These are phyloP conservation scores for Yponomeuta sedellus DNA, from an alignment of 2,888 invertebrate species.

Conservation along the genomic window DNA sequence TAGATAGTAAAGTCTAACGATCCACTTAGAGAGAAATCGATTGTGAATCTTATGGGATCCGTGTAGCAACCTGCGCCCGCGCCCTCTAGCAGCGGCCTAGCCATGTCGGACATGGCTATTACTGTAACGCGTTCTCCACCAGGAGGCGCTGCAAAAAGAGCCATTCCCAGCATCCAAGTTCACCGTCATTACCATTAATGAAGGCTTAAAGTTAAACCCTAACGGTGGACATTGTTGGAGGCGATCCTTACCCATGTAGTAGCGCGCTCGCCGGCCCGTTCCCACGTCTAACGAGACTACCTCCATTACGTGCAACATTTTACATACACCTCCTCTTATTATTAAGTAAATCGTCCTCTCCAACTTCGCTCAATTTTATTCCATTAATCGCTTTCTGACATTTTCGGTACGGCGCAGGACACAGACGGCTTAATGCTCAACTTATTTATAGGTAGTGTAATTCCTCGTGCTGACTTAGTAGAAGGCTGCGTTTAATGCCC, in stretches of 20 bases:
- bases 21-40: conserved; percentile 19
- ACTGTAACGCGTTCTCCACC: conserved; percentile 41
- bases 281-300: conserved; percentile 74
- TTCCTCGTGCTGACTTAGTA: conserved; percentile 57
- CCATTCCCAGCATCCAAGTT: conserved; percentile 56
- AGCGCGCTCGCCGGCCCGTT: conserved; percentile 41
- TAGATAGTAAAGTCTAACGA: conserved; percentile 12
- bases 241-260: conserved; percentile 58
- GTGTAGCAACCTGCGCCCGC: conserved; percentile 1
- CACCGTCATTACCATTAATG: conserved; percentile 66
- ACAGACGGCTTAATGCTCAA: conserved; percentile 61
- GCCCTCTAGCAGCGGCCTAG: conserved; percentile 14
- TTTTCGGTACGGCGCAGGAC: conserved; percentile 55
- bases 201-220: conserved; percentile 60
- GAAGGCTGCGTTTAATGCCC: conserved; percentile 54
- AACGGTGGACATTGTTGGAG: conserved; percentile 65
- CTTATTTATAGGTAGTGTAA: conserved; percentile 49
- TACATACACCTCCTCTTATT: conserved; percentile 67
- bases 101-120: conserved; percentile 52
- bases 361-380: conserved; percentile 63
- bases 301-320: conserved; percentile 66
- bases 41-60: conserved; percentile 23
- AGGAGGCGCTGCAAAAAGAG: conserved; percentile 50
- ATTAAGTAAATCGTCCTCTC: conserved; percentile 68
- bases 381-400: conserved; percentile 66